Base-by-base conservation (phyloP, 1,140 invertebrate species). In the Potamilus streckersoni region DNA sequence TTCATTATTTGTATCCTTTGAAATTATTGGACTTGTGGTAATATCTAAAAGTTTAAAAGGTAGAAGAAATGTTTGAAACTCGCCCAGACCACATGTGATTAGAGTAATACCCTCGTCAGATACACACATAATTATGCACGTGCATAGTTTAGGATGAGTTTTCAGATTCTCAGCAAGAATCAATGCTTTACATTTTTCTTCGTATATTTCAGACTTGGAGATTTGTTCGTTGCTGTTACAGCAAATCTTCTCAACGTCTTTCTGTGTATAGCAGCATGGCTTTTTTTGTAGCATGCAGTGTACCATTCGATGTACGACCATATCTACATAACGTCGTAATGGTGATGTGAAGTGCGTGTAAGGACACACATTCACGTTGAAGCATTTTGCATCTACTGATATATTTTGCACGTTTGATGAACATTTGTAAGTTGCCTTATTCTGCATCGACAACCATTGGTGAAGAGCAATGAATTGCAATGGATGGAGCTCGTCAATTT, bases 401-500 rank as follows among this genome's bases (percentile, higher is more conserved):
- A 49, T 49, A 11, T 49, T 6, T 49, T 49, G 38, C 16, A 74
- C n/a, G 12, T 58, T 69, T 59, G 55, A 65, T 19, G 73, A 66
- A 20, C 65, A 74, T 20, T 49, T 38, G 20, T 74, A 74, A 13
- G 65, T 58, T 38, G 73, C 73, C 15, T 66, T 31, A 61, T 79
- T 74, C 59, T 82, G 75, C 61, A 82, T 64, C 0, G 55, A 57
- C 12, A 79, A 56, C 79, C 79, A 82, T 38, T 80, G 62, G 19
- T 66, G 31, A 97, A 92, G 59, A 96, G 93, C 90, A 97, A 96
- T 0, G 95, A 92, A 91, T 97, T 98, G 74, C 96, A 92, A 84
- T 95, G 91, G 83, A 97, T 98, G 0, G 96, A 96, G 49, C 95
- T 97, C 19, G 95, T 98, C 86, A 97, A 97, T 91, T 97, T 96